A percentile compares a stretch with the other conserved stretches of the same genome.
Evolutionary conservation across 2,113 vertebrate species (phyloP).

Genomic region (human (Homo sapiens)): GRCh38 chr4:155765001-155765500

Average conservation of each 20-base stretch:
- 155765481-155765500: background rate
- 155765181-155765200: background rate
- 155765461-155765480: background rate
- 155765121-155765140: background rate
- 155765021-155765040: background rate
- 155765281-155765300: background rate
- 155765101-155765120: background rate
- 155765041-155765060: background rate
- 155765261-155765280: background rate
- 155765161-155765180: background rate
- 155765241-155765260: conserved; percentile 37
- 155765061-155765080: background rate
- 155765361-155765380: background rate
- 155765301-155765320: background rate
- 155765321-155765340: background rate
- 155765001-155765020: background rate
- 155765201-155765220: background rate
- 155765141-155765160: background rate
- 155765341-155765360: background rate
- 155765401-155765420: background rate
- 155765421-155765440: background rate
- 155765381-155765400: background rate
- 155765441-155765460: background rate
- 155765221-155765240: background rate
- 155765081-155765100: background rate